Evolutionary conservation across 2,797 vertebrate genomes (phyloP), one percentile per base, ranked within the genome.

Genomic region (Cacajao melanocephalus): DNA sequence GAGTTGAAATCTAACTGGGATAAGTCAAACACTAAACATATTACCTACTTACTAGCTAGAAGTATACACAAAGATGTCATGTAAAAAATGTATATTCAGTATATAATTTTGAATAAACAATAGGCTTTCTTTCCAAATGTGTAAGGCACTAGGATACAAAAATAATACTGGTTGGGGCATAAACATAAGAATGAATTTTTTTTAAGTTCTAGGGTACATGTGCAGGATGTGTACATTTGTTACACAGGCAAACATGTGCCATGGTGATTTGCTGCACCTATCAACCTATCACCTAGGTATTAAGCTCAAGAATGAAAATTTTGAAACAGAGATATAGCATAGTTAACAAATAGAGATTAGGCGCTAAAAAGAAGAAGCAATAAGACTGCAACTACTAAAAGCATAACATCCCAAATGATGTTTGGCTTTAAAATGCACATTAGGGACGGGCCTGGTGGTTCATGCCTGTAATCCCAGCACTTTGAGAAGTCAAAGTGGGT

Each of bases 111-210:
- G 64, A 67, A 67, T 67, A 61, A 61, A 30, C 58, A 61, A 30
- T 7, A 41, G 30, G 2, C 5, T 33, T 83, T 84, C 67, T 58
- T 55, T 44, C 52, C 64, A 84, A 88, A 41, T 15, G 3, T 44
- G 30, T 83, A 78, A 73, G 50, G 48, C 46, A 97, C 72, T 48
- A 67, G 55, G 33, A 26, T 67, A 88, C 57, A 94, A 92, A 94
- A 96, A 80, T 48, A 88, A 93, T 73, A 30, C 33, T 44, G 84
- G 28, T 1, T 24, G 26, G 11, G 33, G 7, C 26, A 88, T 36
- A 94, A 92, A 89, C 57, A 46, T 84, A 85, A 84, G 83, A 95
- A 88, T 26, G 36, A 17, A 76, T n/a, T n/a, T 67, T n/a, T n/a
- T 67, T 67, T n/a, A 67, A 67, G 64, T 67, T n/a, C 33, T 15